phyloP scores from a whole-genome alignment of 2,113 vertebrate species.

The Ptilonorhynchus violaceus region DNA sequence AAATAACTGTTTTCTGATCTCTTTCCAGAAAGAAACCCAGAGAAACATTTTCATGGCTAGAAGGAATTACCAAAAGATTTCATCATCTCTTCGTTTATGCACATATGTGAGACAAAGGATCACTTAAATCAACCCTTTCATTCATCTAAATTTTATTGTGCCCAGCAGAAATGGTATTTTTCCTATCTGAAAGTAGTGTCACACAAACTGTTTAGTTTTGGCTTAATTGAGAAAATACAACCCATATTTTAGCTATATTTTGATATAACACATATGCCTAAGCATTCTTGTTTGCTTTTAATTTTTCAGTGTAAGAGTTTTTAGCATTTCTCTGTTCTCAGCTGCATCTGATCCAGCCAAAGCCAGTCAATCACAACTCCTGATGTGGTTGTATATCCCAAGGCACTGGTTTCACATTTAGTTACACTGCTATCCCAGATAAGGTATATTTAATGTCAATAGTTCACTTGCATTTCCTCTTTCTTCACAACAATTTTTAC shows the following conservation, averaged over 20 bases:
- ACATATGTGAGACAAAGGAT: background rate
- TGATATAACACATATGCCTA: background rate
- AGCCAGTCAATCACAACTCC: background rate
- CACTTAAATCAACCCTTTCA: background rate
- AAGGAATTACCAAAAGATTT: background rate
- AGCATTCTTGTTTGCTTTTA: background rate
- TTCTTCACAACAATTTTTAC: background rate
- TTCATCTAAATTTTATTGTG: background rate
- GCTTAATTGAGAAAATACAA: background rate
- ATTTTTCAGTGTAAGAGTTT: background rate
- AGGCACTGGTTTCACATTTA: background rate
- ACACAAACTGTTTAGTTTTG: background rate
- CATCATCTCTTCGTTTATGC: background rate
- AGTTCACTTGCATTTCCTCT: background rate
- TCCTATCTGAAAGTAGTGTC: background rate
- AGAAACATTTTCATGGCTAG: background rate
- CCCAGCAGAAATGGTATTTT: background rate
- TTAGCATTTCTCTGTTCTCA: background rate
- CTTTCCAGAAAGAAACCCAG: conserved; percentile 19
- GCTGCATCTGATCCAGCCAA: background rate
- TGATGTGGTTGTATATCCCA: background rate
- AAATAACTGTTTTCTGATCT: background rate
- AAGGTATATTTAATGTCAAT: background rate
- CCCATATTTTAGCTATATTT: background rate
- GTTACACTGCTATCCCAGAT: background rate